A percentile compares a stretch with the other conserved stretches of the same genome.
Conservation (phyloP, 2,797 vertebrate species). For the Ptychobarbus kaznakovi region DNA sequence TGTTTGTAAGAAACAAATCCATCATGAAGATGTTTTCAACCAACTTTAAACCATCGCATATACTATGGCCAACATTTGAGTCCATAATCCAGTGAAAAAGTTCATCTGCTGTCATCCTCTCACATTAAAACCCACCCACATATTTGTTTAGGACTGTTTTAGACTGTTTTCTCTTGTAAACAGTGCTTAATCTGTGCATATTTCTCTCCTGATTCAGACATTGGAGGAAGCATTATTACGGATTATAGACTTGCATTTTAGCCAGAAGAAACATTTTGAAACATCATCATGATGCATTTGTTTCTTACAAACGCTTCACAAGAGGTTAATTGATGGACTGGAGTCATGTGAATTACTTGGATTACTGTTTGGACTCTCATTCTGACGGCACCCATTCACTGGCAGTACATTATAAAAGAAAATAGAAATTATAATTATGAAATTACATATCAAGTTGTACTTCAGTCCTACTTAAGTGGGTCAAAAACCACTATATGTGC, state of each 20-base stretch:
- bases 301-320: not conserved
- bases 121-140: not conserved
- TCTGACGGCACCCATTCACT: not conserved
- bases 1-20: not conserved
- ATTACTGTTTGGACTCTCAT: not conserved
- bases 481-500: not conserved
- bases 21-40: not conserved
- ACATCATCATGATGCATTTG: not conserved
- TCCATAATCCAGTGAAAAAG: not conserved
- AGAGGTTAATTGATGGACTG: not conserved
- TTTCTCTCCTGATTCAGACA: not conserved
- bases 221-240: not conserved
- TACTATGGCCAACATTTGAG: not conserved
- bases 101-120: not conserved
- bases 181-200: not conserved
- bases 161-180: not conserved
- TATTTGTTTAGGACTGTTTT: not conserved
- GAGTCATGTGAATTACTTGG: not conserved
- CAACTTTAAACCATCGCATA: not conserved
- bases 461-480: not conserved
- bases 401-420: not conserved
- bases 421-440: not conserved
- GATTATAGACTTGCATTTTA: not conserved
- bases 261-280: not conserved
- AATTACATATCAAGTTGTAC: not conserved